Conservation (phyloP, 2,113 vertebrate genomes). For the Nibea coibor region DNA sequence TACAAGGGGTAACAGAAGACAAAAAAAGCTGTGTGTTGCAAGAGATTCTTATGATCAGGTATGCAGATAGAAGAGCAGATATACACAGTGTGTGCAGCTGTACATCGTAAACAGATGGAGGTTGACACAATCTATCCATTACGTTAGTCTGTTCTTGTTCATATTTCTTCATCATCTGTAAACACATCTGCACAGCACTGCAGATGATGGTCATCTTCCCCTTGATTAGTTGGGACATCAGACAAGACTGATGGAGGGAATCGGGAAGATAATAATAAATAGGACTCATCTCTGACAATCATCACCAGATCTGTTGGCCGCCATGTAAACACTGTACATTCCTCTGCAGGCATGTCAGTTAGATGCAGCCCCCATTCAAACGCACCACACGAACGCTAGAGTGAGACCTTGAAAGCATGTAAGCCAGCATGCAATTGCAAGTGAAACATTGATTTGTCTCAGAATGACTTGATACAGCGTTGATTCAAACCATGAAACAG, state of each 20-base stretch:
- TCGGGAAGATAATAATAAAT: background rate
- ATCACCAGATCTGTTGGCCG: slow-evolving; percentile 15
- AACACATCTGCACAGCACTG: background rate
- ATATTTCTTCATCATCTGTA: background rate
- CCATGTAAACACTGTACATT: slow-evolving; percentile 27
- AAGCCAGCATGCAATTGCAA: background rate
- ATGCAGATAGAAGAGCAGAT: no score
- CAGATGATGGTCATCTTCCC: background rate
- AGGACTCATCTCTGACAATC: background rate
- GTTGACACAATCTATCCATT: background rate
- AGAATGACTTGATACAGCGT: slow-evolving; percentile 16
- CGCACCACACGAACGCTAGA: background rate
- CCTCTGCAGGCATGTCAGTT: slow-evolving; percentile 16
- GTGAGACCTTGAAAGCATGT: background rate
- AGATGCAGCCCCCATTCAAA: background rate
- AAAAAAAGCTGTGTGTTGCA: no score
- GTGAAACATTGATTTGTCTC: slow-evolving; percentile 18
- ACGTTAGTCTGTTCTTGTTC: background rate
- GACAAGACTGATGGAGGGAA: background rate
- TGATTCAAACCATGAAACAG: slow-evolving; percentile 26
- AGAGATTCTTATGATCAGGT: no score
- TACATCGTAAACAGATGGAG: background rate
- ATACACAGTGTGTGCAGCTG: no score
- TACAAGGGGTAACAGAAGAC: no score
- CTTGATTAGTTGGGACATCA: background rate